These are phyloP conservation scores for Spea multiplicata DNA, from an alignment of 2,113 vertebrate species.

Conservation along the genomic window DNA sequence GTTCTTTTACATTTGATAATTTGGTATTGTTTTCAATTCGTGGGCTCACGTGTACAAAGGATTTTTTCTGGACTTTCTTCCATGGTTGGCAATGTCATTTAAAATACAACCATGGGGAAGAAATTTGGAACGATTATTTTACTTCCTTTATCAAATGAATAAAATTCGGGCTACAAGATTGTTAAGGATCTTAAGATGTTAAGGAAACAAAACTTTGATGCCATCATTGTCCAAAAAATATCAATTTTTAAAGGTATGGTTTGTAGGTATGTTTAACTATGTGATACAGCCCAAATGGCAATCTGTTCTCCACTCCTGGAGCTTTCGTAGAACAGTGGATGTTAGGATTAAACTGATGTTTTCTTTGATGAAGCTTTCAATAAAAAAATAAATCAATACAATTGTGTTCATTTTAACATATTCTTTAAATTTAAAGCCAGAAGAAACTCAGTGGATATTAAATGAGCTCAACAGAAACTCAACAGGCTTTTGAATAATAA, in stretches of 20 bases:
- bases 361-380: conserved; percentile 99
- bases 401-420: no score
- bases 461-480: no score
- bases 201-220: conserved; percentile 46
- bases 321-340: conserved; percentile 97
- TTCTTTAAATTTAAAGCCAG: no score
- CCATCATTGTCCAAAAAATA: conserved; percentile 26
- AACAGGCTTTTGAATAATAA: no score
- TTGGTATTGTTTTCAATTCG: background rate
- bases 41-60: background rate
- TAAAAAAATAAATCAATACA: conserved; percentile 71
- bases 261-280: conserved; percentile 38
- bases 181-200: conserved; percentile 58
- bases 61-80: background rate
- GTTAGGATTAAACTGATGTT: conserved; percentile 94
- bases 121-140: background rate
- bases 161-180: conserved; percentile 62
- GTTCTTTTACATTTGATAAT: background rate
- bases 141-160: conserved; percentile 8
- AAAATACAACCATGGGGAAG: background rate
- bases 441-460: no score
- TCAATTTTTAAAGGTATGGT: conserved; percentile 63
- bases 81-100: background rate
- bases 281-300: conserved; percentile 14
- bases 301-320: conserved; percentile 83